These are phyloP conservation scores for Zoroaster sp. DNA, from an alignment of 53 echinoderm and acorn worm species.

Conservation along the genomic window DNA sequence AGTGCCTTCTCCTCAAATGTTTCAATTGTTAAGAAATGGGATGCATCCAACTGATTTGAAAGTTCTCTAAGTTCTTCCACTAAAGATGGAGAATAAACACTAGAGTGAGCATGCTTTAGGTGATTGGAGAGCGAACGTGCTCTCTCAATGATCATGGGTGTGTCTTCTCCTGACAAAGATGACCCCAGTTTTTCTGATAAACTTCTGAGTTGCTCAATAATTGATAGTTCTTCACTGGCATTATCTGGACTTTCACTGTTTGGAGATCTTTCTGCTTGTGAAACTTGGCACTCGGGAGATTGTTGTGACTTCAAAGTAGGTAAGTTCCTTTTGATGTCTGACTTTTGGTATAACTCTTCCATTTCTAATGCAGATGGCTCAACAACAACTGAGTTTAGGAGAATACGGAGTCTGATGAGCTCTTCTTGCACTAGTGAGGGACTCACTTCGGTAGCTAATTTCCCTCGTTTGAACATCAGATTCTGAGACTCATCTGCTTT, in stretches of 20 bases:
- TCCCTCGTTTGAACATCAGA: constrained; percentile 5
- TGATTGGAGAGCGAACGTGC: constrained; percentile 22
- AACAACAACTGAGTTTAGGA: background rate
- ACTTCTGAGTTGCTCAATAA: constrained; percentile 29
- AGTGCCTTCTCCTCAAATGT: background rate
- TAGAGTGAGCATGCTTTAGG: constrained; percentile 12
- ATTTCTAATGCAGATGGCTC: background rate
- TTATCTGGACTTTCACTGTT: constrained; percentile 13
- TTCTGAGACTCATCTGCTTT: constrained; percentile 12
- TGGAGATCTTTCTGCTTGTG: background rate
- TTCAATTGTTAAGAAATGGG: constrained; percentile 11
- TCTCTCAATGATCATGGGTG: constrained; percentile 8
- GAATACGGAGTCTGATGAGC: background rate
- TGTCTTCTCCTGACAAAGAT: background rate
- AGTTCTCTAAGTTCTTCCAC: constrained; percentile 25
- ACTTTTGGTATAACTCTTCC: background rate
- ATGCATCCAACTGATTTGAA: constrained; percentile 15
- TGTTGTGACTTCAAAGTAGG: background rate
- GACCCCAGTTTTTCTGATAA: constrained; percentile 15
- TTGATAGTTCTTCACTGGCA: constrained; percentile 1
- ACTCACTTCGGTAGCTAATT: constrained; percentile 2
- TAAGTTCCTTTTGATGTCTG: background rate
- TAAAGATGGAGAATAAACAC: constrained; percentile 34
- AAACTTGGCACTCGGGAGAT: background rate
- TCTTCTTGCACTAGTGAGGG: background rate